phyloP scores from a whole-genome alignment of 2,797 vertebrate genomes.

The Chelmon rostratus region DNA sequence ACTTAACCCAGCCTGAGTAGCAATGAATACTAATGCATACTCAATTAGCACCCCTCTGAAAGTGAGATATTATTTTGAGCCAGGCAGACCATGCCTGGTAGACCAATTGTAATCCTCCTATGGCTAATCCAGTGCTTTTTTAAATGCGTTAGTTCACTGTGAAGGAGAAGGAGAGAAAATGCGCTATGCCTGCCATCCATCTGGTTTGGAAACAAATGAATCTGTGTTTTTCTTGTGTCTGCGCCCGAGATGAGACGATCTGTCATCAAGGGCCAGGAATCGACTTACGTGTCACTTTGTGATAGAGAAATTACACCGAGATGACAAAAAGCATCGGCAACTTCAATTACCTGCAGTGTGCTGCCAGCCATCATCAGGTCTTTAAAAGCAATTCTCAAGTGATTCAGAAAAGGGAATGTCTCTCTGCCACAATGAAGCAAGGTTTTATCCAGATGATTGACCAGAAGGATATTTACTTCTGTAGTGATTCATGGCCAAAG shows the following conservation, averaged over 20 bases:
- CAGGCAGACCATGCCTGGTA: slow-evolving; percentile 13
- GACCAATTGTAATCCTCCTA: slow-evolving; percentile 60
- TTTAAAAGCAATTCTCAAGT: slow-evolving; percentile 76
- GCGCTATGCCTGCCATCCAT: slow-evolving; percentile 50
- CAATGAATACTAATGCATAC: slow-evolving; percentile 78
- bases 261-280: slow-evolving; percentile 76
- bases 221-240: slow-evolving; percentile 70
- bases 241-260: slow-evolving; percentile 76
- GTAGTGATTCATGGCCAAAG: slow-evolving; percentile 39
- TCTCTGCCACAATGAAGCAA: slow-evolving; percentile 63
- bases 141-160: slow-evolving; percentile 49
- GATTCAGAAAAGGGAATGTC: slow-evolving; percentile 58
- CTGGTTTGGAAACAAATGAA: slow-evolving; percentile 77
- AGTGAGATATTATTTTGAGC: slow-evolving; percentile 72
- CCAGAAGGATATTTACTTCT: slow-evolving; percentile 53
- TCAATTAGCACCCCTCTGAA: slow-evolving; percentile 75
- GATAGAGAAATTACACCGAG: slow-evolving; percentile 83
- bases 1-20: slow-evolving; percentile 64
- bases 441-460: slow-evolving; percentile 62
- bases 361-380: slow-evolving; percentile 66
- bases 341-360: slow-evolving; percentile 78
- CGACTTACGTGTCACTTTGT: slow-evolving; percentile 79
- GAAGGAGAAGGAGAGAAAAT: slow-evolving; percentile 45
- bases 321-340: slow-evolving; percentile 79
- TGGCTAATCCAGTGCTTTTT: slow-evolving; percentile 55